Conservation (phyloP, 2,113 vertebrate species). For the Hippoglossus stenolepis region DNA sequence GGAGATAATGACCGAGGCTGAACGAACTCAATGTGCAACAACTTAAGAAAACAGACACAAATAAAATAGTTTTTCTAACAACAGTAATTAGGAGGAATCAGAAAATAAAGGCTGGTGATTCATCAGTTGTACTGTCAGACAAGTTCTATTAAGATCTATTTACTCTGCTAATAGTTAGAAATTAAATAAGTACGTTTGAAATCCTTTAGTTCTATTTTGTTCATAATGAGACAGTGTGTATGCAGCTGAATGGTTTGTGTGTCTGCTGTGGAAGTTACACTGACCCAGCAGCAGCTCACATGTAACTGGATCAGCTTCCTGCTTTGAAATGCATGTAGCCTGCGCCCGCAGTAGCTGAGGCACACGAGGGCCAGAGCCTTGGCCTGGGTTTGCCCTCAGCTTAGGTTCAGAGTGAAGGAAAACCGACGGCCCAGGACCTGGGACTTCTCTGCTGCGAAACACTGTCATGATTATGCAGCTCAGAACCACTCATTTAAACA, state of each 20-base stretch:
- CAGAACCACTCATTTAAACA: neutral
- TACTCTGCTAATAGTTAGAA: too few relatives aligned
- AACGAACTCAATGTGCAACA: too few relatives aligned
- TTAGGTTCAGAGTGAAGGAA: conserved; percentile 1
- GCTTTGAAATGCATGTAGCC: neutral
- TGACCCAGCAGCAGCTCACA: neutral
- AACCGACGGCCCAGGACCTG: neutral
- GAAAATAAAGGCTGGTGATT: too few relatives aligned
- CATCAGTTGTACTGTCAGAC: too few relatives aligned
- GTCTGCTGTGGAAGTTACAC: neutral
- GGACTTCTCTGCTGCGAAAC: neutral
- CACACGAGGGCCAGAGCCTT: neutral
- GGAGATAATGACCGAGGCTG: too few relatives aligned
- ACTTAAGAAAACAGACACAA: too few relatives aligned
- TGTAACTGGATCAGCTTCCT: neutral
- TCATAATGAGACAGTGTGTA: neutral
- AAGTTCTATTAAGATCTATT: too few relatives aligned
- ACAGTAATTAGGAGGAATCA: too few relatives aligned
- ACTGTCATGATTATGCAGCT: neutral
- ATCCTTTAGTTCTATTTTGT: neutral
- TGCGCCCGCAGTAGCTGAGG: neutral
- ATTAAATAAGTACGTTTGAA: too few relatives aligned
- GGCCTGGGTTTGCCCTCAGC: neutral
- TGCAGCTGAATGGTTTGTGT: too few relatives aligned
- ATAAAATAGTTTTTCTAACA: too few relatives aligned